These are phyloP conservation scores for Chloroceryle aenea DNA, from an alignment of 2,113 vertebrate species.

Conservation along the genomic window DNA sequence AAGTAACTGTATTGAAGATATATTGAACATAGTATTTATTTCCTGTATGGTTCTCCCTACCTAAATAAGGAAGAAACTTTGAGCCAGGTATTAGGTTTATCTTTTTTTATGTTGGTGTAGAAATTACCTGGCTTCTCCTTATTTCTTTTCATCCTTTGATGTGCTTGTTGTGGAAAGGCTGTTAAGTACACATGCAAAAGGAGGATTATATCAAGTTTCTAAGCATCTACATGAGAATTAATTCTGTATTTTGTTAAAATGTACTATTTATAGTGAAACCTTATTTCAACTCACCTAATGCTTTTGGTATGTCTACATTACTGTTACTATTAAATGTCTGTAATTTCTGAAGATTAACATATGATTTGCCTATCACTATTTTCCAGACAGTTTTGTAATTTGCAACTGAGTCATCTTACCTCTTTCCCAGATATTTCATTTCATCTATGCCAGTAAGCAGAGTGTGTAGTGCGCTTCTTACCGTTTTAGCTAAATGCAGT, in stretches of 20 bases:
- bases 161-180: background rate
- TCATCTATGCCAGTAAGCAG: background rate
- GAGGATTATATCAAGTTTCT: background rate
- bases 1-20: background rate
- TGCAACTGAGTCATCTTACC: background rate
- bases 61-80: background rate
- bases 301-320: background rate
- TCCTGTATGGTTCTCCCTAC: background rate
- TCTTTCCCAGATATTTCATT: background rate
- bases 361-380: background rate
- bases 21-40: background rate
- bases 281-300: background rate
- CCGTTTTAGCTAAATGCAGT: conserved; percentile 84
- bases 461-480: background rate
- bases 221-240: background rate
- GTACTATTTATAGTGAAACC: background rate
- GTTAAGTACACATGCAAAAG: background rate
- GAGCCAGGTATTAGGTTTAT: background rate
- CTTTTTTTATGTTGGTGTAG: background rate
- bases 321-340: background rate
- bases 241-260: background rate
- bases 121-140: background rate
- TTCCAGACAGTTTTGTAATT: conserved; percentile 7
- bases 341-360: background rate
- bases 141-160: background rate